Base-by-base conservation (phyloP, 2,113 vertebrate species). In the Drymodes brunneopygia region DNA sequence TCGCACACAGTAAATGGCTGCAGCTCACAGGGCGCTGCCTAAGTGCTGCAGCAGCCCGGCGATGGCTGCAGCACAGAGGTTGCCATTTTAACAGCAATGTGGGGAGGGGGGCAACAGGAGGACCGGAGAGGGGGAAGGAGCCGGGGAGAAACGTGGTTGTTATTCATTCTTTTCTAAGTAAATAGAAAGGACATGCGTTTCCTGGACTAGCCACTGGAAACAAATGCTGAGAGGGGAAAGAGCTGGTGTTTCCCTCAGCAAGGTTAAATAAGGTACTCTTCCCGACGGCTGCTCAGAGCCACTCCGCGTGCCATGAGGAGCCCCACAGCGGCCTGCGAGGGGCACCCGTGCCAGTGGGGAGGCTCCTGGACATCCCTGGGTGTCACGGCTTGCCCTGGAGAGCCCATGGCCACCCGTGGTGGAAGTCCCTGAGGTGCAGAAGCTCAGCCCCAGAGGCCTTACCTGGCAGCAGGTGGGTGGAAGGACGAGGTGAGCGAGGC, bases 231-330 rank as follows among this genome's bases (percentile, higher is more conserved):
- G 88, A 91, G 71, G 88, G 83, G 50, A 91, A 66, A 47, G 83
- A 36, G 44, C 77, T 64, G 81, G 81, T 82, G 86, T 82, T 95
- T 90, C 93, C 92, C 64, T 93, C 81, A 51, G 44, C 88, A 85
- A 45, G 95, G 96, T 97, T 96, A 97, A 96, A 25, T 95, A 25
- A 97, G 96, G 95, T 96, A 65, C 80, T 54, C 36, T 6, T 60
- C 42, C 91, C 2, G 6, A 10, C 0, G 7, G 70, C 86, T 50
- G 73, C 75, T 60, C 0, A 1, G 54, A 47, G 50, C 51, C 1
- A 1, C 23, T 3, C 42, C 0, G 38, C 11, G 38, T 38, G 38
- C 38, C 38, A 38, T 38, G 38, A 38, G 11, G 38, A 38, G 38
- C 38, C 61, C 10, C 0, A 7, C 1, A 1, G 50, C 6, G 0